phyloP scores from a whole-genome alignment of 2,888 invertebrate genomes.

The Serrognathus titanus region DNA sequence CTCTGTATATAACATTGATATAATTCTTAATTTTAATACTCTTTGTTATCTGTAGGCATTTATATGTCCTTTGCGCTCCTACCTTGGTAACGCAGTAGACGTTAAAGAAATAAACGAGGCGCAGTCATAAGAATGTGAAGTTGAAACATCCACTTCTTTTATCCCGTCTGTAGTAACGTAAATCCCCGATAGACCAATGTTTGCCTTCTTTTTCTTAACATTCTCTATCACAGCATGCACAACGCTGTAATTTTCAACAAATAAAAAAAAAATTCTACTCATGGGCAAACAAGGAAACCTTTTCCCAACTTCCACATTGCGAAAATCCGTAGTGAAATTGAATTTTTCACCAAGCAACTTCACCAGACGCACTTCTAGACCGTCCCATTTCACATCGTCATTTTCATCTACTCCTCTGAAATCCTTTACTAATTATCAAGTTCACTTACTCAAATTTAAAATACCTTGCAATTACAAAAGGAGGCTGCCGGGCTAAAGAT shows the following conservation, averaged over 20 bases:
- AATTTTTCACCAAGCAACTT: constrained; percentile 59
- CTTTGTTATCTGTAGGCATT: too few species aligned
- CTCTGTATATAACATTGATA: not conserved
- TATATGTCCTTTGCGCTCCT: constrained; percentile 11
- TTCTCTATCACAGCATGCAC: constrained; percentile 54
- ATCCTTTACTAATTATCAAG: not conserved
- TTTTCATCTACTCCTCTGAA: constrained; percentile 44
- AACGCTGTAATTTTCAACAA: constrained; percentile 55
- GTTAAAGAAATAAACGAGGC: constrained; percentile 73
- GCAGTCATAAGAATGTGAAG: constrained; percentile 69
- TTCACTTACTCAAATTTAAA: not conserved
- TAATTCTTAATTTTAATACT: too few species aligned
- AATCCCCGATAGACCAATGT: constrained; percentile 70
- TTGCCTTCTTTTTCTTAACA: constrained; percentile 54
- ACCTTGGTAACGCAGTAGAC: constrained; percentile 76
- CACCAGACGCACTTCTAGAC: constrained; percentile 68
- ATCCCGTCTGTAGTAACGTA: constrained; percentile 59
- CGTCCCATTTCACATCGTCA: constrained; percentile 64
- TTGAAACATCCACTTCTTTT: constrained; percentile 58
- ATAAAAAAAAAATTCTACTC: not conserved
- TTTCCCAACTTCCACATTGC: constrained; percentile 52
- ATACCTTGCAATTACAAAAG: constrained; percentile 67
- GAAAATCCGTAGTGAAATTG: constrained; percentile 70
- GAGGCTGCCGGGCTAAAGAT: constrained; percentile 69
- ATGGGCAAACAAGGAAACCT: constrained; percentile 21